phyloP scores from a whole-genome alignment of 2,113 vertebrate genomes.

The Ammospiza caudacuta region DNA sequence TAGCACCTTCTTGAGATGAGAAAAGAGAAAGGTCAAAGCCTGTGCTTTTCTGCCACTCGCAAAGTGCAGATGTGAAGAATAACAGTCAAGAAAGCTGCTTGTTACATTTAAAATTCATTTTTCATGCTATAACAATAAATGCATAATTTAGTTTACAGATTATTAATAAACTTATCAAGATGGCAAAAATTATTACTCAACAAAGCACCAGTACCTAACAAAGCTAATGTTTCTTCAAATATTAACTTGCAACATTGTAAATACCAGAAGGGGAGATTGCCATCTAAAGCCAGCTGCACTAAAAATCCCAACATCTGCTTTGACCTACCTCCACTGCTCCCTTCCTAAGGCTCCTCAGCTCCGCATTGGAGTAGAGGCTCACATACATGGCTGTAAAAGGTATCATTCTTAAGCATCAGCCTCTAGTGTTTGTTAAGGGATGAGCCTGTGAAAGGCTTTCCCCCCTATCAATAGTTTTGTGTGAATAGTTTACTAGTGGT shows the following conservation, averaged over 20 bases:
- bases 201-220: background rate
- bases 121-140: background rate
- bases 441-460: background rate
- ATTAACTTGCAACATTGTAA: background rate
- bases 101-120: background rate
- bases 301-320: background rate
- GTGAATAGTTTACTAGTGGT: background rate
- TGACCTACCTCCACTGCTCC: background rate
- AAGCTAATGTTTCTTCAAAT: background rate
- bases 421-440: background rate
- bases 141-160: background rate
- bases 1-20: background rate
- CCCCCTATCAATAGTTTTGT: background rate
- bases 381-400: accelerated
- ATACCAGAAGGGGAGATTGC: background rate
- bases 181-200: background rate
- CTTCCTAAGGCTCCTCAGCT: background rate
- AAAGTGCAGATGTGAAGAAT: background rate
- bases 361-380: background rate
- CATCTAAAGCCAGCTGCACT: background rate
- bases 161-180: background rate
- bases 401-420: background rate
- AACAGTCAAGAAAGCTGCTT: background rate
- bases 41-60: background rate
- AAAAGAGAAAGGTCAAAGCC: background rate